Conservation (phyloP, 2,888 invertebrate species). For the Drosophila buzzatii region DNA sequence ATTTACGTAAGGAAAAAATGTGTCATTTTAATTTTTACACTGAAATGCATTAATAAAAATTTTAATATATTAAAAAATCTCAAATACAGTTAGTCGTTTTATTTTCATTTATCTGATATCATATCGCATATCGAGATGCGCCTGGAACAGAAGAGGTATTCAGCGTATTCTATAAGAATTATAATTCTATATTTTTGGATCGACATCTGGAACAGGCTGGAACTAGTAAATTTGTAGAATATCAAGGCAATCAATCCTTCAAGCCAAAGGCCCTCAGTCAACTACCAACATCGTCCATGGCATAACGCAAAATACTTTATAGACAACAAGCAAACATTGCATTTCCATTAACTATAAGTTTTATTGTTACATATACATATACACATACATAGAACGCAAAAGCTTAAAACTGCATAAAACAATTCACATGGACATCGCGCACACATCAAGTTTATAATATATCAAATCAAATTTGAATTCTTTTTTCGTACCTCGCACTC, state of each 20-base stretch:
- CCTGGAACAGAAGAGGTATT: no score
- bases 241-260: neutral
- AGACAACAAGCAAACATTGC: neutral
- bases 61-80: constrained; percentile 67
- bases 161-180: no score
- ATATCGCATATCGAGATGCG: no score
- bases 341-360: constrained; percentile 38
- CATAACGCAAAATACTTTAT: neutral
- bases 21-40: constrained; percentile 82
- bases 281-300: neutral
- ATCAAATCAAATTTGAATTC: constrained; percentile 6
- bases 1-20: constrained; percentile 76
- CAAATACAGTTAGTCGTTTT: neutral
- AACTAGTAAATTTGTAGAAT: neutral
- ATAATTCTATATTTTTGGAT: no score
- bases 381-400: constrained; percentile 36
- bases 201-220: neutral
- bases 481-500: constrained; percentile 6
- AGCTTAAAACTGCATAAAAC: constrained; percentile 24
- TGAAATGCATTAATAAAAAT: constrained; percentile 77
- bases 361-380: constrained; percentile 50
- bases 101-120: no score
- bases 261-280: neutral
- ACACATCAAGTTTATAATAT: constrained; percentile 12
- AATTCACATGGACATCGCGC: constrained; percentile 25